Conservation (phyloP, 2,797 vertebrate genomes). For the Xenentodon cancila region DNA sequence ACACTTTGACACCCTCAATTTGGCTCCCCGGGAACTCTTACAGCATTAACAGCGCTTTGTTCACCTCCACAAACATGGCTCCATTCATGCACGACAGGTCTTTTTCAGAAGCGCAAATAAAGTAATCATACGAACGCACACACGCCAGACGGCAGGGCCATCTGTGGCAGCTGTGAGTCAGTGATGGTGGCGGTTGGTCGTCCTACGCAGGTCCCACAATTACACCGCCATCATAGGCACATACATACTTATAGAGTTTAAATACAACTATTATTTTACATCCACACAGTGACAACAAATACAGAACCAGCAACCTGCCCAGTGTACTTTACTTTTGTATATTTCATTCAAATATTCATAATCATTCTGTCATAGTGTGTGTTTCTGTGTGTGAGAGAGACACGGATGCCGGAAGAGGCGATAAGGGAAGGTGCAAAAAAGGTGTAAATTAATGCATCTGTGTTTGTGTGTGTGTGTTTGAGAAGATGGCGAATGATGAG, state of each 20-base stretch:
- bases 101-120: conserved; percentile 10
- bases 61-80: no score
- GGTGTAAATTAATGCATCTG: conserved; percentile 57
- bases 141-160: conserved; percentile 72
- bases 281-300: conserved; percentile 2
- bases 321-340: conserved; percentile 3
- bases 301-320: conserved; percentile 3
- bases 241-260: conserved; percentile 1
- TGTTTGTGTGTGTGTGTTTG: conserved; percentile 31
- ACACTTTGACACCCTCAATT: no score
- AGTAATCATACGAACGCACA: conserved; percentile 15
- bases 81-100: not conserved
- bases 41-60: no score
- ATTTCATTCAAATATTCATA: conserved; percentile 42
- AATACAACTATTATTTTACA: conserved; percentile 7
- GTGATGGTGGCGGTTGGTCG: conserved; percentile 55
- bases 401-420: not conserved
- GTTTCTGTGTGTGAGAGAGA: conserved; percentile 11
- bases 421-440: conserved; percentile 28
- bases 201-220: conserved; percentile 56
- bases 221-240: conserved; percentile 2
- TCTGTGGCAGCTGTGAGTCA: conserved; percentile 78
- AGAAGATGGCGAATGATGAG: conserved; percentile 26
- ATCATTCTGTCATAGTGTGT: conserved; percentile 17
- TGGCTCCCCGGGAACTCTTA: no score